Evolutionary conservation across 1,140 invertebrate species (phyloP).

Genomic region (Gerris buenoi): DNA sequence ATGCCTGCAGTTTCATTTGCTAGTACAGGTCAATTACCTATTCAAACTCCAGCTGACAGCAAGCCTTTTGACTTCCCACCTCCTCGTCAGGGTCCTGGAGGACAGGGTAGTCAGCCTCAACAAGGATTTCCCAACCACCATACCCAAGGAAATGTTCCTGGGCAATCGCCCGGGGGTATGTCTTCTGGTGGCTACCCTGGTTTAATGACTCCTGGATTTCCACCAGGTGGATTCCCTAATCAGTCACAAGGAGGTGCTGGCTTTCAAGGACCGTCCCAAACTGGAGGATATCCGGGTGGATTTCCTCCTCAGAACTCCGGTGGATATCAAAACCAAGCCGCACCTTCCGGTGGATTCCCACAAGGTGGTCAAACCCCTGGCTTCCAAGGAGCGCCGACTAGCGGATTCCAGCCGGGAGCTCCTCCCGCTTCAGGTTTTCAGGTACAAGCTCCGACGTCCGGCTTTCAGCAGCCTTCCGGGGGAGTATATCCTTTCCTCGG

Average conservation of each 20-base stretch:
- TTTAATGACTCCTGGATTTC: background rate
- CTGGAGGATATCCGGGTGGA: background rate
- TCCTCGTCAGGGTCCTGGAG: background rate
- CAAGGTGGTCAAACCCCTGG: too few species aligned
- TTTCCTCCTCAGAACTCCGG: background rate
- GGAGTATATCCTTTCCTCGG: background rate
- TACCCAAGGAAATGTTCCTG: background rate
- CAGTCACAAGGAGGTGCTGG: background rate
- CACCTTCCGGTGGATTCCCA: too few species aligned
- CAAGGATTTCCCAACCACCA: background rate
- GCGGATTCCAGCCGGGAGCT: background rate
- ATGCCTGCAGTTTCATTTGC: background rate
- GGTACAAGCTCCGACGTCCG: background rate
- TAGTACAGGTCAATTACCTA: slow-evolving; percentile 3
- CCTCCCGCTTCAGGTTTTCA: background rate
- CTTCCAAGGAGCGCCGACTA: background rate
- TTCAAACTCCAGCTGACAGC: slow-evolving; percentile 23
- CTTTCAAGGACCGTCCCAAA: background rate
- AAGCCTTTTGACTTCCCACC: slow-evolving; percentile 25
- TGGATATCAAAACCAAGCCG: too few species aligned
- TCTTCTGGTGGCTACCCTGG: background rate
- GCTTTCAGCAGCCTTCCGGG: background rate
- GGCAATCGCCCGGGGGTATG: too few species aligned
- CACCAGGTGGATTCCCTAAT: background rate
- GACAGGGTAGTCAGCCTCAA: background rate